Evolutionary conservation across 2,888 invertebrate genomes (phyloP).

Genomic region (Bedellia somnulentella): DNA sequence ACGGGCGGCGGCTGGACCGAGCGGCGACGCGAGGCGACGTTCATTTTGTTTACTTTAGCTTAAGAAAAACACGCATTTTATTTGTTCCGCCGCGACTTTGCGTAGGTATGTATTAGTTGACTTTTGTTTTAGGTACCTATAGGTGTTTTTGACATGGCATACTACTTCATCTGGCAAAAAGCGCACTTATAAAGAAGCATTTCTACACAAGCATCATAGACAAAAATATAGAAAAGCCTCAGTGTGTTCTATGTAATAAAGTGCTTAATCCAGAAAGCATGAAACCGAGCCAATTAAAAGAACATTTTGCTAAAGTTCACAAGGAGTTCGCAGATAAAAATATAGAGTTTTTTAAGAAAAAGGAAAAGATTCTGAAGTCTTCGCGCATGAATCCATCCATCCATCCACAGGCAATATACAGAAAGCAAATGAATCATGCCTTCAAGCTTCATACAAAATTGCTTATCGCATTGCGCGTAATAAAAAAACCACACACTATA

Average conservation of each 20-base stretch:
- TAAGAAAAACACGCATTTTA: neutral
- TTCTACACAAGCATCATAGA: slow-evolving; percentile 11
- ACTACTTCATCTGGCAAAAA: slow-evolving; percentile 8
- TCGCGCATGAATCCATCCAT: slow-evolving; percentile 10
- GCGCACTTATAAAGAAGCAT: slow-evolving; percentile 11
- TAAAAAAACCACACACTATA: slow-evolving; percentile 11
- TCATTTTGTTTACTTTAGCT: neutral
- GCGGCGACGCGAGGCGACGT: neutral
- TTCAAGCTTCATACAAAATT: slow-evolving; percentile 11
- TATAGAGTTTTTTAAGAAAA: slow-evolving; percentile 11
- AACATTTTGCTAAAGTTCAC: slow-evolving; percentile 13
- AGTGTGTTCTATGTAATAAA: slow-evolving; percentile 13
- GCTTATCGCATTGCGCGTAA: slow-evolving; percentile 9
- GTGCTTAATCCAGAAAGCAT: slow-evolving; percentile 14
- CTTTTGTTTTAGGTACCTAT: slow-evolving; percentile 5
- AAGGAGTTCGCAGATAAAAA: slow-evolving; percentile 12
- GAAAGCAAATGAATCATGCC: slow-evolving; percentile 10
- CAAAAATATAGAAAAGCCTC: slow-evolving; percentile 13
- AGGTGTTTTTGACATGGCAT: slow-evolving; percentile 7
- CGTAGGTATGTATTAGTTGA: slow-evolving; percentile 1
- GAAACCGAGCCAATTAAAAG: slow-evolving; percentile 14
- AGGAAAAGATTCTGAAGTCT: slow-evolving; percentile 10
- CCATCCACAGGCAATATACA: slow-evolving; percentile 11
- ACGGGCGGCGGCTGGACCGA: too few species aligned
- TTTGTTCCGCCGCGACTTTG: neutral